Evolutionary conservation across 2,888 invertebrate genomes (phyloP), one percentile per base, ranked within the genome.

Genomic region (Darwinula stevensoni): DNA sequence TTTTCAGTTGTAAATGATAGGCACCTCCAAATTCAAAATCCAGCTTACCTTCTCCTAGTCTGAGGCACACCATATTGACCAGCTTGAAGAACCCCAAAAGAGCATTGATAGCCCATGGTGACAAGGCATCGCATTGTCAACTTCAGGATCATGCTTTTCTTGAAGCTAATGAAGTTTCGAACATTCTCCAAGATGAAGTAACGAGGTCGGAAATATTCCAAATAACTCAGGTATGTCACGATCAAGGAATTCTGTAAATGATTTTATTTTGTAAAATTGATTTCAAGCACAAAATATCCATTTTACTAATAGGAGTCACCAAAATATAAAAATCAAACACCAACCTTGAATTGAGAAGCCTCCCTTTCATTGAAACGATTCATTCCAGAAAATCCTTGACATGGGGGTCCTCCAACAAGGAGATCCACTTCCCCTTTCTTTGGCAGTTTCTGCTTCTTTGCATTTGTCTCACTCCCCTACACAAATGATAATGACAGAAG

Each of bases 331-430:
- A 33, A 14, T 16, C 4, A 4, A 4, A 30, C 17, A 30, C 40
- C 35, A 38, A 56, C 57, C 51, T 75, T 78, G 45, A 78, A 76
- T 39, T 65, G 58, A 2, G 76, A 75, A 49, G 76, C 76, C 40
- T 76, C 71, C 17, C 75, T 56, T 9, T 6, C 6, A 18, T 18
- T 18, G 49, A 78, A 80, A 32, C 76, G 56, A 50, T 80, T 80
- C 75, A 78, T 76, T 22, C 74, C 74, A 29, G 73, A 74, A 52
- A 78, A 80, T 3, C 78, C 78, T 50, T 80, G 78, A 46, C 78
- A 80, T 0, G 78, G 78, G 2, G 78, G 78, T 2, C 78, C 78
- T 6, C 78, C 80, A 44, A 74, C 72, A 17, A 80, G 50, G 35
- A 80, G 49, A 43, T 80, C 75, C 1, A 80, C 75, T 36, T 76